phyloP scores from a whole-genome alignment of 92 coral and sea anemone genomes.

The Heliopora coerulea region DNA sequence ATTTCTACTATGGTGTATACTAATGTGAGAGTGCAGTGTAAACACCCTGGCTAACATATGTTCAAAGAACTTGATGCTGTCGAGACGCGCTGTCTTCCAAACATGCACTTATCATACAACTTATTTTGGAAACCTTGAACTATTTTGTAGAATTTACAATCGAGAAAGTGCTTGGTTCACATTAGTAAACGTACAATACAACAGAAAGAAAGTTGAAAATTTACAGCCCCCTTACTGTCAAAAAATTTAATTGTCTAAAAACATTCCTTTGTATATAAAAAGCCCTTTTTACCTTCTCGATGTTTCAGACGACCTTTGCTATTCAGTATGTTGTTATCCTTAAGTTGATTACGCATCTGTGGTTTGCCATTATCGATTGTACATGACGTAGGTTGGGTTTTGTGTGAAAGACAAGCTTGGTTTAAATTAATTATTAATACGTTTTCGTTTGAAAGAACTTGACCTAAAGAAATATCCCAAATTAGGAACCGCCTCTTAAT shows the following conservation, averaged over 20 bases:
- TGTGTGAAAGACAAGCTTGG: constrained; percentile 21
- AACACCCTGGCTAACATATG: no score
- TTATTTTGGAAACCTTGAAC: no score
- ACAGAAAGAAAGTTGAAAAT: background rate
- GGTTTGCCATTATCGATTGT: constrained; percentile 28
- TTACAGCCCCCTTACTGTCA: background rate
- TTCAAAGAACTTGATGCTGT: no score
- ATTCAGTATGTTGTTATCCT: constrained; percentile 14
- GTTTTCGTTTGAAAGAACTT: constrained; percentile 17
- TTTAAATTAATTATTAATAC: constrained; percentile 25
- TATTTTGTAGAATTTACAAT: no score
- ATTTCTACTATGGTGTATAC: no score
- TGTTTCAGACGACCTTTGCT: constrained; percentile 8
- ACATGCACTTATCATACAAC: no score
- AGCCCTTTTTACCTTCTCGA: constrained; percentile 20
- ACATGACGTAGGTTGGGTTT: constrained; percentile 12
- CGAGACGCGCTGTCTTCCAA: no score
- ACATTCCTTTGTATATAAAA: background rate
- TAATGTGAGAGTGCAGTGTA: no score
- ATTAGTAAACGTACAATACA: background rate
- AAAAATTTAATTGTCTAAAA: background rate
- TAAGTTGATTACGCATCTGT: constrained; percentile 26
- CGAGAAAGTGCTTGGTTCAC: no score
- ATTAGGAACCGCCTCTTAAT: constrained; percentile 35
- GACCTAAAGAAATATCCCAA: constrained; percentile 6